Conservation (phyloP, 2,797 vertebrate species). For the Arnoldichthys spilopterus region DNA sequence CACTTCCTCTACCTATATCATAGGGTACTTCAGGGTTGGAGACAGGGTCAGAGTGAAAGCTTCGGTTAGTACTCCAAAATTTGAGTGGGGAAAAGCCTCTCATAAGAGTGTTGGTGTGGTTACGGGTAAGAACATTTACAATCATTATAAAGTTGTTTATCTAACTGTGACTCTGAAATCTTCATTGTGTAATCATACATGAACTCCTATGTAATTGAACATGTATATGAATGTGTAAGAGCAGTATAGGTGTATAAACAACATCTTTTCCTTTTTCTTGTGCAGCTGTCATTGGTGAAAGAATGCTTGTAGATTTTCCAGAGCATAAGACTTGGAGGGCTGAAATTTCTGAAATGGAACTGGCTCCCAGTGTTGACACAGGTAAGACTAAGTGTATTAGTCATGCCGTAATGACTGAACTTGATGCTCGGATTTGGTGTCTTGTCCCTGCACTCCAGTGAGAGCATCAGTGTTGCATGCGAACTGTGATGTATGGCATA, state of each 20-base stretch:
- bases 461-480: too few species aligned
- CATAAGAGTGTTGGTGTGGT: not conserved
- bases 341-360: not conserved
- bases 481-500: too few species aligned
- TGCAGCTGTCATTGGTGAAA: not conserved
- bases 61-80: constrained; percentile 4
- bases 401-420: too few species aligned
- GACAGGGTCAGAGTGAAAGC: constrained; percentile 32
- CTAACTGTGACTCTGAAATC: too few species aligned
- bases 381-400: too few species aligned
- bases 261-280: not conserved
- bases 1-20: too few species aligned
- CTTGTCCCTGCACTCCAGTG: too few species aligned
- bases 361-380: not conserved
- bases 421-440: too few species aligned
- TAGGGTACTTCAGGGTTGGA: not conserved
- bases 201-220: too few species aligned
- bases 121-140: constrained; percentile 5
- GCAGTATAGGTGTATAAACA: not conserved
- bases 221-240: too few species aligned
- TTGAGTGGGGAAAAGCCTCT: not conserved
- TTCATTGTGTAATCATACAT: too few species aligned
- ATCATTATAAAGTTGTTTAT: too few species aligned
- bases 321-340: not conserved
- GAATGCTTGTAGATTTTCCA: not conserved